Evolutionary conservation across 2,888 invertebrate genomes (phyloP).

Genomic region (Tachystola acroxantha): DNA sequence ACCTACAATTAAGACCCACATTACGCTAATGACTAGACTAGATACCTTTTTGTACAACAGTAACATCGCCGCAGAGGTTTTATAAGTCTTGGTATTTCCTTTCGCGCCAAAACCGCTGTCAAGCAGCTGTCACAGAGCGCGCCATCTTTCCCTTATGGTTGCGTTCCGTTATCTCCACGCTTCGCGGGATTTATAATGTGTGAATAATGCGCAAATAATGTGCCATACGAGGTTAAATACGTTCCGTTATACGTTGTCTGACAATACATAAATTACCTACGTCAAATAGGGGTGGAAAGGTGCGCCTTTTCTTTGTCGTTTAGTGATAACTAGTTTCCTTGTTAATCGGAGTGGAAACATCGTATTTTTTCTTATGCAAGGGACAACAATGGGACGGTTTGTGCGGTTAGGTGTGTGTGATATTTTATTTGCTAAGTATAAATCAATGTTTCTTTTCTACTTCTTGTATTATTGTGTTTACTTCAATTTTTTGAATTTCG

Average conservation of each 20-base stretch:
- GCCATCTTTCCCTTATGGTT: conserved; percentile 57
- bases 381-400: conserved; percentile 30
- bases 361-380: conserved; percentile 30
- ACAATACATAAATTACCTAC: conserved; percentile 73
- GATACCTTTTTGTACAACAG: no score
- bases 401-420: conserved; percentile 1
- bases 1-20: no score
- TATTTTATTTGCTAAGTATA: conserved; percentile 5
- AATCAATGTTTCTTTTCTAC: no score
- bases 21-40: no score
- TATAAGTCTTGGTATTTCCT: no score
- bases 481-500: no score
- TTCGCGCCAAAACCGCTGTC: conserved; percentile 61
- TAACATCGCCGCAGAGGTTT: no score
- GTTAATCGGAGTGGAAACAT: conserved; percentile 64
- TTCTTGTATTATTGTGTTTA: no score
- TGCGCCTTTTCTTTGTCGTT: conserved; percentile 32
- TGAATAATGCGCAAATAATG: conserved; percentile 54
- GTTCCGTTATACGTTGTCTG: conserved; percentile 29
- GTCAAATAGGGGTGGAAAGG: conserved; percentile 36
- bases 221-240: conserved; percentile 56
- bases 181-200: conserved; percentile 72
- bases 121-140: conserved; percentile 43
- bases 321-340: conserved; percentile 61
- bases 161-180: conserved; percentile 63